phyloP scores from a whole-genome alignment of 2,113 vertebrate species.

The Centropus unirufus region DNA sequence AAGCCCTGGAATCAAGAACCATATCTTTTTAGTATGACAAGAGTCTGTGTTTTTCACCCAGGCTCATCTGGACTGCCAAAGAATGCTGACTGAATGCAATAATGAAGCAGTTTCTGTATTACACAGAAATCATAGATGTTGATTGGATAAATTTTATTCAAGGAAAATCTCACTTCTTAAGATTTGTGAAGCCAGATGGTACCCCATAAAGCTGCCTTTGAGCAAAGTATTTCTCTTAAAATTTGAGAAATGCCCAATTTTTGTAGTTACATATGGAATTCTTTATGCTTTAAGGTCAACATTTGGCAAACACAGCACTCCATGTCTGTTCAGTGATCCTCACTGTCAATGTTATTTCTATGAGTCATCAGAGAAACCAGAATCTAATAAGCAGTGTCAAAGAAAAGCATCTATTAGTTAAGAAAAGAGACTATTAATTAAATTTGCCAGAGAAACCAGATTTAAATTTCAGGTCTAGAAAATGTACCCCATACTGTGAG shows the following conservation, averaged over 20 bases:
- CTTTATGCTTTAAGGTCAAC: background rate
- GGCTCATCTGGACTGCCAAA: background rate
- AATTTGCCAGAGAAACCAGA: background rate
- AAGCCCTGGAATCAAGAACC: background rate
- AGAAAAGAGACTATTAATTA: background rate
- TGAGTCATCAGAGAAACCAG: background rate
- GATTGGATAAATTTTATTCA: background rate
- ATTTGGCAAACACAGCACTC: background rate
- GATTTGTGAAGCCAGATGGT: slow-evolving; percentile 49
- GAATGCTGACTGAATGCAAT: background rate
- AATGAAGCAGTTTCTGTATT: background rate
- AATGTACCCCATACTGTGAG: background rate
- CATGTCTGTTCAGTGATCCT: fast-evolving
- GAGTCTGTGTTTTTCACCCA: background rate
- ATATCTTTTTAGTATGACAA: background rate
- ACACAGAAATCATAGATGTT: background rate
- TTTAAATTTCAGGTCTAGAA: background rate
- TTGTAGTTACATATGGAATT: slow-evolving; percentile 26
- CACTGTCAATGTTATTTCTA: background rate
- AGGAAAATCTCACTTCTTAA: slow-evolving; percentile 34
- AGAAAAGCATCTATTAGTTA: background rate
- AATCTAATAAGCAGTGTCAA: background rate
- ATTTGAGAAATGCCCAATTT: slow-evolving; percentile 9
- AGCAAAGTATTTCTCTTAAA: background rate
- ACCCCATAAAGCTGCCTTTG: background rate